Evolutionary conservation across 2,113 vertebrate species (phyloP).

Genomic region (Ursus arctos): DNA sequence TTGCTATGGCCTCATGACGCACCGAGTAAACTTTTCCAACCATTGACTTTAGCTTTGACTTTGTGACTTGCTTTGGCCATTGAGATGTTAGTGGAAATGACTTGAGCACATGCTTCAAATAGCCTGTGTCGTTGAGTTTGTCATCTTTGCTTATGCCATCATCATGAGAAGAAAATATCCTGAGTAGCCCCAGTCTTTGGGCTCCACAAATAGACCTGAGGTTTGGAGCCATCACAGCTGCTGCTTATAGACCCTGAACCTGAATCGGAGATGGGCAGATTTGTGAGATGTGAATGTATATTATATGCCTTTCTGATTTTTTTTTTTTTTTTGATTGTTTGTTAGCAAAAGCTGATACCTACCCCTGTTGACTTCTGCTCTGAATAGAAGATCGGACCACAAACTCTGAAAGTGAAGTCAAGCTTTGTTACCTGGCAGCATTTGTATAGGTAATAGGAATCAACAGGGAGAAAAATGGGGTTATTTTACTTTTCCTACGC

Average conservation of each 20-base stretch:
- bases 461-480: neutral
- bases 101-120: neutral
- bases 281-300: neutral
- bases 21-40: neutral
- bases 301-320: neutral
- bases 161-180: neutral
- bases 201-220: neutral
- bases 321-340: neutral
- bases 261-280: neutral
- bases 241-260: neutral
- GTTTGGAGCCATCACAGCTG: neutral
- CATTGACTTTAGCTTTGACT: neutral
- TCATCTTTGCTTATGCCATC: neutral
- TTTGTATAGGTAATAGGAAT: neutral
- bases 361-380: neutral
- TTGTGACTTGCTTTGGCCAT: neutral
- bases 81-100: neutral
- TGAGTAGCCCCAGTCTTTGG: neutral
- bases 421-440: neutral
- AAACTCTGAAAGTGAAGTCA: neutral
- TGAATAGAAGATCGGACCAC: neutral
- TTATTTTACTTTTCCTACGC: neutral
- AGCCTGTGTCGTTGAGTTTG: accelerated
- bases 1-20: accelerated
- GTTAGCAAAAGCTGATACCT: neutral